Evolutionary conservation across 2,888 invertebrate genomes (phyloP), one percentile per base, ranked within the genome.

Genomic region (Protonemura montana): DNA sequence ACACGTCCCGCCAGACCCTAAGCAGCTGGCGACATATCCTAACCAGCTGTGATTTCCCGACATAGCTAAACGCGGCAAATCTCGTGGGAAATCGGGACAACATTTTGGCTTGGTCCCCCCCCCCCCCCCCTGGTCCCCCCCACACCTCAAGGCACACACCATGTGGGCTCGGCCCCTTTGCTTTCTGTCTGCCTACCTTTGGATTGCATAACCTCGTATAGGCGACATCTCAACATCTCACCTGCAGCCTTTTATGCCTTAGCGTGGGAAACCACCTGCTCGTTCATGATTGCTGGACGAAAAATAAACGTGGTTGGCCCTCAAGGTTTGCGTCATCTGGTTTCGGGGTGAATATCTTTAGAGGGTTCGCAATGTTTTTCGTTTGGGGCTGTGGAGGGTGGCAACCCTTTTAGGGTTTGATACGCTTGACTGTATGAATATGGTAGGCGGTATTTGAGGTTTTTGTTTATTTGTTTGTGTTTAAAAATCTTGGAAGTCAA

Each of bases 181-280:
- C 59, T 59, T 10, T 35, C 10, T 59, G 1, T 10, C 7, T 2
- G 35, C 10, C 59, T 21, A 59, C 59, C 59, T 59, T 59, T 10
- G 59, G 16, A 59, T 59, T 59, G 59, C 59, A 59, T 13, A 10
- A 59, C 59, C 13, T 59, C 16, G 6, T 21, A 21, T 59, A 10
- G 16, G 59, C 59, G 59, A 59, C 13, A 59, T 41, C 41, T 41
- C 59, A 2, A 21, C 59, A 21, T 59, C 59, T 59, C 59, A 59
- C 59, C 59, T 59, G 59, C 59, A 59, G 59, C 13, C 2, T 10
- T 21, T 7, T 59, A 35, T 21, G 16, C 59, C 16, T 41, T 10
- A 59, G 59, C 59, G 59, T 59, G 59, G 59, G 59, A 59, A 59
- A 59, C 6, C 59, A 59, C 59, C 59, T 59, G 59, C 59, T 59